These are phyloP conservation scores for Semicossyphus pulcher DNA, from an alignment of 2,113 vertebrate genomes.

Conservation along the genomic window DNA sequence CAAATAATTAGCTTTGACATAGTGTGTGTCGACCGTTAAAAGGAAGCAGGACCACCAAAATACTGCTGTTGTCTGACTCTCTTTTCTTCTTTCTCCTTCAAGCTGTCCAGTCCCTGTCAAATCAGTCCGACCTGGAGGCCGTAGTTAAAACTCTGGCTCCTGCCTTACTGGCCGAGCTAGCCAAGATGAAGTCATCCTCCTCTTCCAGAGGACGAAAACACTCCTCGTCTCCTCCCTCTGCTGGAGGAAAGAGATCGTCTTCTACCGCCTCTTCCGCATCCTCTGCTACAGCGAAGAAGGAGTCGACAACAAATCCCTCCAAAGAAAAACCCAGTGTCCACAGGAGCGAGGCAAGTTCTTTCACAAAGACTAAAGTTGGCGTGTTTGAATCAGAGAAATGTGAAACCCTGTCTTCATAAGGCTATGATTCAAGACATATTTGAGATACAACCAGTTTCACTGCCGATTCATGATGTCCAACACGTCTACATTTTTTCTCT, in stretches of 20 bases:
- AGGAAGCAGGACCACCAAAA: no score
- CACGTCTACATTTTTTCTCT: background rate
- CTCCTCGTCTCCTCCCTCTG: background rate
- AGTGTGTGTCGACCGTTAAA: no score
- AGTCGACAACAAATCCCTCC: background rate
- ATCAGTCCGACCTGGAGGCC: slow-evolving; percentile 44
- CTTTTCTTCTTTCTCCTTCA: background rate
- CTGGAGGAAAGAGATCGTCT: background rate
- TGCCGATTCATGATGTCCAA: no score
- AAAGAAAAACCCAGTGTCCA: background rate
- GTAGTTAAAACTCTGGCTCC: slow-evolving; percentile 71
- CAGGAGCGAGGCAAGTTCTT: background rate
- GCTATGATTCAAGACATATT: no score
- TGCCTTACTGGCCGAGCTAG: slow-evolving; percentile 65
- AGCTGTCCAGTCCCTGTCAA: slow-evolving; percentile 62
- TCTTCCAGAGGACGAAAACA: slow-evolving; percentile 37
- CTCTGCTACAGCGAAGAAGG: slow-evolving; percentile 1
- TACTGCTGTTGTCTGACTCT: no score
- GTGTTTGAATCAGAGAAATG: no score
- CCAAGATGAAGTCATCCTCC: slow-evolving; percentile 52
- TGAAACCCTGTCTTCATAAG: no score
- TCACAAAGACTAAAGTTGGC: no score
- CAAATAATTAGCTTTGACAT: no score
- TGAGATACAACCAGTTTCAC: background rate
- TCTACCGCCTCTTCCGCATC: slow-evolving; percentile 6